Conservation (phyloP, 2,888 invertebrate species). For the Tipula vernalis region DNA sequence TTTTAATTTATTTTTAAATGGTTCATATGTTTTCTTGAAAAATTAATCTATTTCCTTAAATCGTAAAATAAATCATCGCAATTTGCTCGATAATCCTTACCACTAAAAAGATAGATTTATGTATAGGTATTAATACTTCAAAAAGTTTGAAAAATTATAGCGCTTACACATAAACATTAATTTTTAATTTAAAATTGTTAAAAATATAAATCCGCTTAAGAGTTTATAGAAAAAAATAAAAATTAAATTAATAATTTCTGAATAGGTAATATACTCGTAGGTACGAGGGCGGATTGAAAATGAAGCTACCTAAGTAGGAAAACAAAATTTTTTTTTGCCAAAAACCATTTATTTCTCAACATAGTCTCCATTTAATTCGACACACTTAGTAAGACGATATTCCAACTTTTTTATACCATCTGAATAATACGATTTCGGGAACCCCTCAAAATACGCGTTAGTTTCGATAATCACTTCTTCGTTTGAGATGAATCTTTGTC, state of each 20-base stretch:
- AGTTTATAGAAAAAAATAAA: background rate
- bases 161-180: background rate
- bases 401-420: too few relatives aligned
- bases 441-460: too few relatives aligned
- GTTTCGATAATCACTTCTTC: too few relatives aligned
- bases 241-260: background rate
- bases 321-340: too few relatives aligned
- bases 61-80: background rate
- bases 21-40: background rate
- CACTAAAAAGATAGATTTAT: background rate
- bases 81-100: background rate
- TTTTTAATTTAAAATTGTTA: background rate
- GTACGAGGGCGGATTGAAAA: too few relatives aligned
- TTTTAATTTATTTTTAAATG: background rate
- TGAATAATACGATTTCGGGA: too few relatives aligned
- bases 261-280: too few relatives aligned
- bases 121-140: background rate
- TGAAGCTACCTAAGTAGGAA: too few relatives aligned
- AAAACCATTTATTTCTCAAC: too few relatives aligned
- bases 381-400: too few relatives aligned
- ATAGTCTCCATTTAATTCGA: too few relatives aligned
- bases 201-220: background rate
- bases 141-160: background rate
- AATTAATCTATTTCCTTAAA: background rate
- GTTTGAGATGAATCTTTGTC: too few relatives aligned